phyloP scores from a whole-genome alignment of 2,888 invertebrate genomes.

The Biston stratarius region DNA sequence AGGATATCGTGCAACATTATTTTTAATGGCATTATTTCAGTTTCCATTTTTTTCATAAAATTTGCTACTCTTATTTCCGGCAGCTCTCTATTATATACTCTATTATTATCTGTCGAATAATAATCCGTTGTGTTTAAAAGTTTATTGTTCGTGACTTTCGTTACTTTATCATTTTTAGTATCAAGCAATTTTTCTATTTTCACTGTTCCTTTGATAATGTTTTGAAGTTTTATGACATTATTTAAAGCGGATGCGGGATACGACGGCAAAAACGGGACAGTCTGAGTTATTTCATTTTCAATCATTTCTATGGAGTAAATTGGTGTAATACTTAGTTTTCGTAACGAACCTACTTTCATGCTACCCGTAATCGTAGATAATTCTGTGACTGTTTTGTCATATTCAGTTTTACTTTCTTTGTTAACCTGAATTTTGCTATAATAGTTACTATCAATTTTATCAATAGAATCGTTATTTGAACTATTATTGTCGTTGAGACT shows the following conservation, averaged over 20 bases:
- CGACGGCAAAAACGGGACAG: constrained; percentile 15
- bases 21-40: constrained; percentile 71
- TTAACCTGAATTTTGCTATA: constrained; percentile 34
- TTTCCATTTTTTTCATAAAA: constrained; percentile 64
- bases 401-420: constrained; percentile 29
- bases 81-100: constrained; percentile 44
- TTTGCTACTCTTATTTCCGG: constrained; percentile 66
- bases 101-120: not conserved
- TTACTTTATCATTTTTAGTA: constrained; percentile 17
- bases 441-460: constrained; percentile 52
- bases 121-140: not conserved
- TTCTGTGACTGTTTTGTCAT: constrained; percentile 34
- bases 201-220: not conserved
- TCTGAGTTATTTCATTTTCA: constrained; percentile 36
- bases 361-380: constrained; percentile 10
- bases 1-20: constrained; percentile 66
- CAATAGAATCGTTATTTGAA: constrained; percentile 10
- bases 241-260: constrained; percentile 11
- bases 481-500: not conserved
- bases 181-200: constrained; percentile 9
- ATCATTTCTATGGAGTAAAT: constrained; percentile 63
- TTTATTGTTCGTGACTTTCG: constrained; percentile 2
- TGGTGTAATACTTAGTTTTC: constrained; percentile 59
- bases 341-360: constrained; percentile 40
- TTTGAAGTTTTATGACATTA: constrained; percentile 25